Evolutionary conservation across 2,797 vertebrate genomes (phyloP).

Genomic region (Pangasius sanitwongsei): DNA sequence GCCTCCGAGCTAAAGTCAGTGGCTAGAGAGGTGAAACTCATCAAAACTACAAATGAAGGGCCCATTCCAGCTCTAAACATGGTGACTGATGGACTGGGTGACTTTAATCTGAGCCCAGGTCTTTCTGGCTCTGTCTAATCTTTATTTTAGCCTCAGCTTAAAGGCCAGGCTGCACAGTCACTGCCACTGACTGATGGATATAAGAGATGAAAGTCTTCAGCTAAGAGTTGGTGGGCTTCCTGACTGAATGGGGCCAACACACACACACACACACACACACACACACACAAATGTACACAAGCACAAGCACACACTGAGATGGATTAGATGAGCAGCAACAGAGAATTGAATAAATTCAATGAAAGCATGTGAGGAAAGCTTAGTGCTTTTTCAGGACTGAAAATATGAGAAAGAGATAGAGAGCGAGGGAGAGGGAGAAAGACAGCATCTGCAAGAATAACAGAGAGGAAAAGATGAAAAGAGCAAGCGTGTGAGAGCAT

Average conservation of each 20-base stretch:
- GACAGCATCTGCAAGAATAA: conserved; percentile 1
- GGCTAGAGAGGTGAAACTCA: conserved; percentile 29
- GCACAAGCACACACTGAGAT: conserved; percentile 9
- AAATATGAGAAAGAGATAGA: conserved; percentile 7
- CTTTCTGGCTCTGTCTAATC: conserved; percentile 38
- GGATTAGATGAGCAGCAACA: conserved; percentile 26
- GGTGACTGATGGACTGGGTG: conserved; percentile 5
- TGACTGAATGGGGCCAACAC: conserved; percentile 49
- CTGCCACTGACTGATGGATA: conserved; percentile 36
- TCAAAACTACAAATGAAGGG: conserved; percentile 25
- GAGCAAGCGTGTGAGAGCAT: not conserved
- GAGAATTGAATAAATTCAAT: conserved; percentile 43
- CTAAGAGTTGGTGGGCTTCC: conserved; percentile 43
- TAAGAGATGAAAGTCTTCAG: conserved; percentile 49
- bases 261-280: conserved; percentile 29
- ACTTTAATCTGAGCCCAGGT: conserved; percentile 25
- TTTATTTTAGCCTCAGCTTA: conserved; percentile 39
- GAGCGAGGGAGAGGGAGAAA: not conserved
- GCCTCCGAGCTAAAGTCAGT: conserved; percentile 17
- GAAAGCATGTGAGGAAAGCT: conserved; percentile 30
- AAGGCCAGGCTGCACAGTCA: conserved; percentile 23
- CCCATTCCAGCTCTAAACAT: not conserved
- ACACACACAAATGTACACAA: conserved; percentile 2
- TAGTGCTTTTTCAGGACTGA: conserved; percentile 14
- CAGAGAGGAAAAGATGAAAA: conserved; percentile 14